Base-by-base conservation (phyloP, 2,797 vertebrate species). In the Schizothorax lantsangensis region DNA sequence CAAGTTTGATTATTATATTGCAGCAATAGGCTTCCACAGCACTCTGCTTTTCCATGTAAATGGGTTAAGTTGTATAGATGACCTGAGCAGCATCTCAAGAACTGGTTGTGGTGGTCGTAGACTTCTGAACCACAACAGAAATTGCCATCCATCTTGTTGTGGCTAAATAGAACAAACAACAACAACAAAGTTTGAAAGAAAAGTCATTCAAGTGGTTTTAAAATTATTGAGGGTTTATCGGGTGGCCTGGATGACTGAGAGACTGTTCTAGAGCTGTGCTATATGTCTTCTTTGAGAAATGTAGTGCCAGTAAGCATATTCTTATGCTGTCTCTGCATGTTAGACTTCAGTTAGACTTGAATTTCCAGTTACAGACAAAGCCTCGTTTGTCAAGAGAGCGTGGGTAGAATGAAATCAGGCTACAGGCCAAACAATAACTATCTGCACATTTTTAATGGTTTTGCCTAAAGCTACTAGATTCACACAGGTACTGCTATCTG, bases 21-120 rank as follows among this genome's bases (percentile, higher is more conserved):
- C n/a, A 89, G 33, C 43, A 94, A 84, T 4, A 52, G 1, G 7
- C 72, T 88, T 57, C 94, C 93, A 75, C 94, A 95, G 86, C 94
- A 95, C 15, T 75, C 66, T 14, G 17, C 1, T 30, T 4, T 5
- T 1, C 2, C 2, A 0, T 4, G 0, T 0, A 11, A 0, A 0
- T 1, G 0, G 0, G 15, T 66, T 43, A 91, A 5, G 6, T 85
- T 68, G 47, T 93, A 26, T 14, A 93, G 84, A 2, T 33, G 89
- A 64, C 91, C 92, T 19, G 81, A 81, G 10, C 93, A 94, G 84
- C 94, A 95, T 54, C 88, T 93, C 66, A 75, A 52, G 3, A 4
- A 9, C 14, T n/a, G 9, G 59, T 92, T 66, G 7, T 2, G 54
- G 40, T 79, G 57, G 85, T 88, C 36, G 81, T 91, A 94, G 0